Percentiles rank a stretch among this genome's conserved stretches.
These are phyloP conservation scores for Coenonympha arcania DNA, from an alignment of 2,888 invertebrate species.

Conservation along the genomic window DNA sequence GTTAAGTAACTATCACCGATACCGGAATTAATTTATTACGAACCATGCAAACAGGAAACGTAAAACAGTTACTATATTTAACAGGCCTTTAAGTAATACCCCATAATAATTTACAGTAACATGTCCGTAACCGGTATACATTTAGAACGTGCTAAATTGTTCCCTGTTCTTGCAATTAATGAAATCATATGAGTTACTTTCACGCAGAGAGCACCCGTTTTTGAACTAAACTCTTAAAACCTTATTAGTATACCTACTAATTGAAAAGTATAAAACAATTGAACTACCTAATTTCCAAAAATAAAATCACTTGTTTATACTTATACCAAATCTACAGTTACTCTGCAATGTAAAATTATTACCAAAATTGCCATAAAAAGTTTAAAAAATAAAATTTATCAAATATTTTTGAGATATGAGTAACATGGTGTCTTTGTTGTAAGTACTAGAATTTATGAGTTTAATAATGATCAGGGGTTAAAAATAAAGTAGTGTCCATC, in stretches of 20 bases:
- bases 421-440: too few species aligned
- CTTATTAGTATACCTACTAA: background rate
- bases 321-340: too few species aligned
- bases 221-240: background rate
- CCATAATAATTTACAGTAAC: slow-evolving; percentile 3
- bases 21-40: background rate
- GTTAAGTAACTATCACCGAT: background rate
- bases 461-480: too few species aligned
- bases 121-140: background rate
- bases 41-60: background rate
- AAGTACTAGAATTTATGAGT: too few species aligned
- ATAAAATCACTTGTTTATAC: background rate
- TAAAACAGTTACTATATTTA: background rate
- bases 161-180: slow-evolving; percentile 1
- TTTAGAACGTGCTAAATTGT: background rate
- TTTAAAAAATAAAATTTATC: too few species aligned
- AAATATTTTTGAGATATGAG: too few species aligned
- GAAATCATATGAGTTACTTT: background rate
- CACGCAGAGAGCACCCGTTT: background rate
- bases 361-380: too few species aligned
- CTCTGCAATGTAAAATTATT: too few species aligned
- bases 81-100: background rate
- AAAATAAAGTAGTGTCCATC: too few species aligned
- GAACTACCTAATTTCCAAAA: background rate
- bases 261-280: background rate